These are phyloP conservation scores for Sus cebifrons DNA, from an alignment of 2,797 vertebrate genomes.

Conservation along the genomic window DNA sequence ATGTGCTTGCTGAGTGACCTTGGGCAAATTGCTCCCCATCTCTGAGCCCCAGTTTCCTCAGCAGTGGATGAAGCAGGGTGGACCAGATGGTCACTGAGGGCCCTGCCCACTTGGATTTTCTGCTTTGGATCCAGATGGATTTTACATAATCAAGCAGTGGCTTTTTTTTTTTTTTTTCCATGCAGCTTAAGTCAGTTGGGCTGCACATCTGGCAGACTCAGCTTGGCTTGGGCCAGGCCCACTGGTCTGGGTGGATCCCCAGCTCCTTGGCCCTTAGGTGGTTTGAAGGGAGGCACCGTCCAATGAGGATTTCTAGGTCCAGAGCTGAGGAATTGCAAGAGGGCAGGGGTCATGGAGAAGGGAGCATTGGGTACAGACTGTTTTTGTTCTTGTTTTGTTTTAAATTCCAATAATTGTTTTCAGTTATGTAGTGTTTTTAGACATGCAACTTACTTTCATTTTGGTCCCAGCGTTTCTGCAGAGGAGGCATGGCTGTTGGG, in stretches of 20 bases:
- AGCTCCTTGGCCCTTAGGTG: constrained; percentile 51
- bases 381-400: constrained; percentile 80
- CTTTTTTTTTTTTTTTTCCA: neutral
- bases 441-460: constrained; percentile 49
- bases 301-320: constrained; percentile 43
- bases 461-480: constrained; percentile 33
- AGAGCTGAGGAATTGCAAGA: constrained; percentile 44
- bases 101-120: constrained; percentile 73
- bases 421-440: constrained; percentile 62
- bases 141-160: constrained; percentile 73
- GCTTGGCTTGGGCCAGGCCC: neutral
- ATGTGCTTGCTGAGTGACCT: constrained; percentile 11
- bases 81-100: constrained; percentile 66
- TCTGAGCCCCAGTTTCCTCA: neutral
- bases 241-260: constrained; percentile 55
- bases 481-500: neutral
- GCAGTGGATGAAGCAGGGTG: neutral
- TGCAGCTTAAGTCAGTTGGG: constrained; percentile 55
- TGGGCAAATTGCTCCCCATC: neutral
- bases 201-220: constrained; percentile 68
- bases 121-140: constrained; percentile 62
- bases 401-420: constrained; percentile 82
- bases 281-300: neutral
- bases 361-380: constrained; percentile 71
- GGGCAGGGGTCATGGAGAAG: constrained; percentile 58